Conservation (phyloP, 2,888 invertebrate species). For the Agonopterix arenella region DNA sequence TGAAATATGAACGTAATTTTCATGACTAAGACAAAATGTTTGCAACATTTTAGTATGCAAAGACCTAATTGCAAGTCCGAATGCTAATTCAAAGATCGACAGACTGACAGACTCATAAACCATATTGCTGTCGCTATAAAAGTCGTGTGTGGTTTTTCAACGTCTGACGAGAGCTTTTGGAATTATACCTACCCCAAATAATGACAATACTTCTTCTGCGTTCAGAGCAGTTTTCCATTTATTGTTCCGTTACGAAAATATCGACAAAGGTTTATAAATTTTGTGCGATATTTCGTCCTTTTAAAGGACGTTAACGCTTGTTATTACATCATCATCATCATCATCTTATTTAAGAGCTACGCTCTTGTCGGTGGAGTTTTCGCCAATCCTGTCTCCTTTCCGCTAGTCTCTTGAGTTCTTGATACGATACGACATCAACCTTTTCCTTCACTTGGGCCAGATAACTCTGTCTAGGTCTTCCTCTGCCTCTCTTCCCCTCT, state of each 20-base stretch:
- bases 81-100: conserved; percentile 50
- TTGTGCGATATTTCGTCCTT: too few species aligned
- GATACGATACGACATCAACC: too few species aligned
- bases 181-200: conserved; percentile 59
- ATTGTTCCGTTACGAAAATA: conserved; percentile 5
- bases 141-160: conserved; percentile 67
- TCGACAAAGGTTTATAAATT: background rate
- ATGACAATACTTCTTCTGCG: conserved; percentile 44
- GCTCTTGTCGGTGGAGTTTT: too few species aligned
- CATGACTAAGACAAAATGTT: background rate
- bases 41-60: conserved; percentile 25
- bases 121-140: conserved; percentile 65
- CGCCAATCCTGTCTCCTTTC: too few species aligned
- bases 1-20: too few species aligned
- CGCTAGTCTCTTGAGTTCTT: too few species aligned
- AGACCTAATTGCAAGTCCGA: conserved; percentile 49
- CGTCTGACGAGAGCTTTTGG: conserved; percentile 46
- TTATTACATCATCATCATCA: too few species aligned
- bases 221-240: conserved; percentile 23
- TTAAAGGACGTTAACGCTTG: too few species aligned
- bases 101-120: conserved; percentile 53
- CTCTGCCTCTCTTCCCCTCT: too few species aligned
- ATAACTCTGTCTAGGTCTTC: too few species aligned
- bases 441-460: too few species aligned
- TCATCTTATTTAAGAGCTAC: too few species aligned